These are phyloP conservation scores for Achatina immaculata DNA, from an alignment of 1,140 invertebrate genomes.

Conservation along the genomic window DNA sequence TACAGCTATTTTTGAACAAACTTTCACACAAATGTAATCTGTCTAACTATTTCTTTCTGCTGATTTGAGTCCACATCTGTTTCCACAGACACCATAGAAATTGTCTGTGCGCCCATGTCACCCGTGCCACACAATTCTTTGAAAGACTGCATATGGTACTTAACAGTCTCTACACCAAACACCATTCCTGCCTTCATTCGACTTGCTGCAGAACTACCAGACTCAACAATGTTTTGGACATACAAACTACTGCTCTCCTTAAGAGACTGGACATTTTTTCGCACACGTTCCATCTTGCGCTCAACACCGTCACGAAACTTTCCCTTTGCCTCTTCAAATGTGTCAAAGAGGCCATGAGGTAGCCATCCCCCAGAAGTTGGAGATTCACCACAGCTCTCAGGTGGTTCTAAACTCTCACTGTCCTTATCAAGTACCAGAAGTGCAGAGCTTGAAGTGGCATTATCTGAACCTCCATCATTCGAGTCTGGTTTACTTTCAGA, in stretches of 20 bases:
- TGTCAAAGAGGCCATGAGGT: conserved; percentile 54
- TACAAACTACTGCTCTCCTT: conserved; percentile 61
- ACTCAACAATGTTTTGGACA: conserved; percentile 61
- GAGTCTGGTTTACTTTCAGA: not conserved
- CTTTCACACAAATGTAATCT: conserved; percentile 52
- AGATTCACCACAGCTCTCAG: not conserved
- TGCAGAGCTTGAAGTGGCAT: not conserved
- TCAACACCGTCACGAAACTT: conserved; percentile 55
- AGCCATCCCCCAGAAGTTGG: conserved; percentile 30
- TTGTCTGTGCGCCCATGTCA: conserved; percentile 64
- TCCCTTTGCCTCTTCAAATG: conserved; percentile 61
- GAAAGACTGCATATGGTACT: conserved; percentile 64
- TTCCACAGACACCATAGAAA: conserved; percentile 64
- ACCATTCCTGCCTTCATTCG: conserved; percentile 60
- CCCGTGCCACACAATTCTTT: conserved; percentile 69
- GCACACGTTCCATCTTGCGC: conserved; percentile 59
- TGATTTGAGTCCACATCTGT: conserved; percentile 62
- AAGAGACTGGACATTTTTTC: conserved; percentile 58
- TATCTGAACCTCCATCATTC: not conserved
- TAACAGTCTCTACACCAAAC: conserved; percentile 64
- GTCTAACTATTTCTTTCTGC: conserved; percentile 45
- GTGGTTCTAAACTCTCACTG: not conserved
- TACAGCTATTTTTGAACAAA: not conserved
- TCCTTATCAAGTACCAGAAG: not conserved
- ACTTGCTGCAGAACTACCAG: conserved; percentile 57